Evolutionary conservation across 1,140 invertebrate genomes (phyloP).

Genomic region (Hormaphis cornu): DNA sequence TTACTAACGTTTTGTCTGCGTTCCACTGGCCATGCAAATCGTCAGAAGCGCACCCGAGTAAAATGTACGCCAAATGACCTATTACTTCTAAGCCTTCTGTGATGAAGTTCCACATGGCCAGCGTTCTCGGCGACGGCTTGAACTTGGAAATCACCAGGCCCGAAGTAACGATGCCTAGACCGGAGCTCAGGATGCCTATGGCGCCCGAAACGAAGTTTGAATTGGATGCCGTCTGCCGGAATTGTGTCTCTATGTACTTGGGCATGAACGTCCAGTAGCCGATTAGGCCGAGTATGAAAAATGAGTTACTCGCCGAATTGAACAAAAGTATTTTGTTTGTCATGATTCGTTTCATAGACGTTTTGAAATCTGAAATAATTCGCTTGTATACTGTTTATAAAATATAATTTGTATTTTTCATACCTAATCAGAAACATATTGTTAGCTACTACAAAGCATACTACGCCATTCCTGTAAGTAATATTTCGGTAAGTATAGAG

Average conservation of each 20-base stretch:
- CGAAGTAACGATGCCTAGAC: slow-evolving; percentile 57
- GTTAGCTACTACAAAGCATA: too few relatives aligned
- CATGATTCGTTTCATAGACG: slow-evolving; percentile 20
- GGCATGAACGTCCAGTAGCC: slow-evolving; percentile 39
- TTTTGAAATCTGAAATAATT: slow-evolving; percentile 23
- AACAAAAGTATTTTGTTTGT: slow-evolving; percentile 19
- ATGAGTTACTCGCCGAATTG: slow-evolving; percentile 20
- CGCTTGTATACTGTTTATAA: background rate
- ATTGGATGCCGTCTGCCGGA: slow-evolving; percentile 46
- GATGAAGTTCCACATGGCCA: slow-evolving; percentile 64
- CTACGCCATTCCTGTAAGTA: too few relatives aligned
- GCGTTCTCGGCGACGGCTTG: slow-evolving; percentile 55
- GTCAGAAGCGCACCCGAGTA: slow-evolving; percentile 56
- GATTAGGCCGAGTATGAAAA: slow-evolving; percentile 21
- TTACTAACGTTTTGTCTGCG: slow-evolving; percentile 42
- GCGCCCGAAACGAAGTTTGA: slow-evolving; percentile 43
- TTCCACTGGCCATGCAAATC: slow-evolving; percentile 48
- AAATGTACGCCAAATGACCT: slow-evolving; percentile 57
- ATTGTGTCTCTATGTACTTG: slow-evolving; percentile 48
- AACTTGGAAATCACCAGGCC: slow-evolving; percentile 59
- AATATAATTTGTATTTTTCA: too few relatives aligned
- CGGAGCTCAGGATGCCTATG: slow-evolving; percentile 61
- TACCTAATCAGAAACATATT: too few relatives aligned
- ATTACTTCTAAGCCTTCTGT: slow-evolving; percentile 54
- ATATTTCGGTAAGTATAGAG: background rate